phyloP scores from a whole-genome alignment of 2,797 vertebrate genomes.

The Gallirallus australis region DNA sequence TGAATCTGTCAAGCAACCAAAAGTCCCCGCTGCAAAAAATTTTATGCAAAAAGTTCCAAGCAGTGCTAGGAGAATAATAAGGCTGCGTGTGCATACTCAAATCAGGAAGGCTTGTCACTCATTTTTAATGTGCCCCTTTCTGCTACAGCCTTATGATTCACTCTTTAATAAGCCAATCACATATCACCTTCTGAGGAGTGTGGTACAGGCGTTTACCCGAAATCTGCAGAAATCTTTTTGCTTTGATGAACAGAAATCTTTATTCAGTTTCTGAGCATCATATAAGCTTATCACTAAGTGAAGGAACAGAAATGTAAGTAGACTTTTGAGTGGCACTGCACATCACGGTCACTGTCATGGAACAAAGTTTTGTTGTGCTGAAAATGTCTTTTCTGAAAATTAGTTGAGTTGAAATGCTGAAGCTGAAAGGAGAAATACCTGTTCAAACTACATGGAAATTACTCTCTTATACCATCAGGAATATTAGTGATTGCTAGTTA shows the following conservation, averaged over 20 bases:
- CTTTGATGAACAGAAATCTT: background rate
- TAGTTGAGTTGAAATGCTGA: background rate
- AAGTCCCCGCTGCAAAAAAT: slow-evolving; percentile 10
- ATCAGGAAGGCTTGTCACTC: background rate
- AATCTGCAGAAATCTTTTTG: background rate
- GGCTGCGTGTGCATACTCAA: background rate
- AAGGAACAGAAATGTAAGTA: background rate
- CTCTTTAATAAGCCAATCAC: background rate
- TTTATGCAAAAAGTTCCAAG: background rate
- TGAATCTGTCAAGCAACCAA: slow-evolving; percentile 2
- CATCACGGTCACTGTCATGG: background rate
- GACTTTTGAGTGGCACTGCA: background rate
- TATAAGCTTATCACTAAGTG: background rate
- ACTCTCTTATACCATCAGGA: background rate
- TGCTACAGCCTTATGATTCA: background rate
- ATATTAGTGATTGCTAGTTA: background rate
- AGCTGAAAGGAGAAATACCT: background rate
- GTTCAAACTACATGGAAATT: background rate
- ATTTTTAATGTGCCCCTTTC: background rate
- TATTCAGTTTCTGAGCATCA: background rate
- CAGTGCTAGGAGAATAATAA: background rate
- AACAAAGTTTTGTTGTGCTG: background rate
- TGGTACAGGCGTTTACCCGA: background rate
- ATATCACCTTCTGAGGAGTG: background rate
- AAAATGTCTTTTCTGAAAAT: background rate